Percentiles rank a stretch among this genome's conserved stretches.
These are phyloP conservation scores for Tor tambroides DNA, from an alignment of 2,113 vertebrate genomes.

Conservation along the genomic window DNA sequence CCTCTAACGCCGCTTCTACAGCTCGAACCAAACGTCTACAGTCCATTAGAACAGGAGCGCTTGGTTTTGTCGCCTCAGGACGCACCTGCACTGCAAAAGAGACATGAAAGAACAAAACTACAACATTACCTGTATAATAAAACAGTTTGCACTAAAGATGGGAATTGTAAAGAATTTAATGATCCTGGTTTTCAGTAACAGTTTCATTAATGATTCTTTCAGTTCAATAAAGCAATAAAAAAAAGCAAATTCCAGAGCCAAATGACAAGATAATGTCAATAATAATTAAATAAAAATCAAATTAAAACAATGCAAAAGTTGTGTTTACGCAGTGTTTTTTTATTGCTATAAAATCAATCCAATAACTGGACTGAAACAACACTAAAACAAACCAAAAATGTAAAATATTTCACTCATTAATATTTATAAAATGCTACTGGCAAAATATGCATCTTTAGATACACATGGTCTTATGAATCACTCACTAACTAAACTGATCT, in stretches of 20 bases:
- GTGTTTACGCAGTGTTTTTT: no score
- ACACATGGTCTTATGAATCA: no score
- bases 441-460: no score
- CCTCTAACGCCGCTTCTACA: slow-evolving; percentile 6
- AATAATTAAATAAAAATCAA: no score
- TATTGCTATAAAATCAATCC: no score
- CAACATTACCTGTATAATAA: neutral
- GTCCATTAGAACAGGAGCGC: neutral
- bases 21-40: neutral
- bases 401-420: no score
- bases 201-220: no score
- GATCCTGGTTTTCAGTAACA: neutral
- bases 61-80: neutral
- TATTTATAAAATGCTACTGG: no score
- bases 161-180: neutral
- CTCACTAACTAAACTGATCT: neutral
- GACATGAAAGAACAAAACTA: neutral
- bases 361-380: no score
- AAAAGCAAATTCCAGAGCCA: neutral
- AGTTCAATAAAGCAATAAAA: no score
- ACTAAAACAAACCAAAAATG: no score
- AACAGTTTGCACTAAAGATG: neutral
- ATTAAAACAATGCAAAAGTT: no score
- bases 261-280: neutral
- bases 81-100: neutral